Conservation (phyloP, 2,113 vertebrate genomes). For the Okapia johnstoni region DNA sequence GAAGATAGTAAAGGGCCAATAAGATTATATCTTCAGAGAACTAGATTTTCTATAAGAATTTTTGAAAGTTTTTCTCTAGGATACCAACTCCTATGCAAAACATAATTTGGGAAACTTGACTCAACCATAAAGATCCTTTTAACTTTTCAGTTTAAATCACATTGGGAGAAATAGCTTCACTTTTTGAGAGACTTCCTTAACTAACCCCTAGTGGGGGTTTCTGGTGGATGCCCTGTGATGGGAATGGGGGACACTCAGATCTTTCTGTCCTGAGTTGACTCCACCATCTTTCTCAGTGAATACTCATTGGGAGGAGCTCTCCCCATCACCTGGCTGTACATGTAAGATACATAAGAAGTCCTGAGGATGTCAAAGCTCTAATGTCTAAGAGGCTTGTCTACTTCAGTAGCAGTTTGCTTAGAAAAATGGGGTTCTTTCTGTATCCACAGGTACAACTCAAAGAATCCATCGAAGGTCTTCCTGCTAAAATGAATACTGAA, state of each 20-base stretch:
- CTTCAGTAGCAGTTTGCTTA: not conserved
- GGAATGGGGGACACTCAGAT: not conserved
- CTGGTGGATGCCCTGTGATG: rapidly evolving
- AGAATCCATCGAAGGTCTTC: constrained; percentile 90
- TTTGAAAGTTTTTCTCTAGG: not conserved
- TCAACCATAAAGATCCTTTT: not conserved
- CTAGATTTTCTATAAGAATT: not conserved
- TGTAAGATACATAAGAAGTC: rapidly evolving
- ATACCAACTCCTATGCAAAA: not conserved
- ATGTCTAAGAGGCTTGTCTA: not conserved
- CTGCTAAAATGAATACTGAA: constrained; percentile 90
- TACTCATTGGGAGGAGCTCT: too few relatives aligned
- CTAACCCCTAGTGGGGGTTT: not conserved
- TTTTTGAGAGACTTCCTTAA: not conserved
- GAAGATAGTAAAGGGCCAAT: not conserved
- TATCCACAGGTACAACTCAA: constrained; percentile 92
- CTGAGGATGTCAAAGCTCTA: not conserved
- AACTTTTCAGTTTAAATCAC: not conserved
- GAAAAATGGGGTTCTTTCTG: constrained; percentile 22
- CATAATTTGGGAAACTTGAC: not conserved
- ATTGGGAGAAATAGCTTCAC: not conserved
- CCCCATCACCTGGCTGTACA: too few relatives aligned
- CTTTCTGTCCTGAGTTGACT: not conserved
- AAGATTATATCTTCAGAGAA: not conserved
- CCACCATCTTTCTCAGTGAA: too few relatives aligned